These are phyloP conservation scores for Trichacis sp. DNA, from an alignment of 2,888 invertebrate species.

Conservation along the genomic window DNA sequence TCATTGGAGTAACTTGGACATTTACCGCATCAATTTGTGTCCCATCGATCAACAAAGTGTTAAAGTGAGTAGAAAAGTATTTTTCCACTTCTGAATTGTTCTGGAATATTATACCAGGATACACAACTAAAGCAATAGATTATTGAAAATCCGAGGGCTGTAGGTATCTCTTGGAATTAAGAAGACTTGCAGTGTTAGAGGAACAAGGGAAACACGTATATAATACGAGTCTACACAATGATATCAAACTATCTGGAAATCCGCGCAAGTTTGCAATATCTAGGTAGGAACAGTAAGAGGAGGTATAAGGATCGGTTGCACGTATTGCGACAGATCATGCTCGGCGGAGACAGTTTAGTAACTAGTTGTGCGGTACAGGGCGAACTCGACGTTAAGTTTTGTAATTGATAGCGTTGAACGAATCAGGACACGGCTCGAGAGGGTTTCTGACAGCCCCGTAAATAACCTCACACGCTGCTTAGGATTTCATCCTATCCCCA, in stretches of 20 bases:
- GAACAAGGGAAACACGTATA: slow-evolving; percentile 33
- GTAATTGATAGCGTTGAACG: slow-evolving; percentile 60
- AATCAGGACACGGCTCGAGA: slow-evolving; percentile 36
- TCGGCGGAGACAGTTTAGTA: slow-evolving; percentile 49
- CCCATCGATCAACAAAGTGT: too few species aligned
- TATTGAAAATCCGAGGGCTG: too few species aligned
- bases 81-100: too few species aligned
- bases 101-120: too few species aligned
- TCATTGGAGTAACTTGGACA: too few species aligned
- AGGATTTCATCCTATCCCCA: slow-evolving; percentile 35
- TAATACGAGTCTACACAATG: slow-evolving; percentile 21
- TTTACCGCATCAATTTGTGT: too few species aligned
- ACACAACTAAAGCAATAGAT: too few species aligned
- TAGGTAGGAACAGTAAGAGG: too few species aligned
- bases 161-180: too few species aligned
- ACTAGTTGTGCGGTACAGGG: slow-evolving; percentile 51
- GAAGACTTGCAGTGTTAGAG: slow-evolving; percentile 41
- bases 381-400: slow-evolving; percentile 50
- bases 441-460: slow-evolving; percentile 50
- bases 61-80: too few species aligned
- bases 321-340: slow-evolving; percentile 23
- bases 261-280: slow-evolving; percentile 46
- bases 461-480: slow-evolving; percentile 46
- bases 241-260: slow-evolving; percentile 22
- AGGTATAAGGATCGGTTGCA: too few species aligned